Conservation (phyloP, 1,140 invertebrate genomes). For the Lethocerus indicus region DNA sequence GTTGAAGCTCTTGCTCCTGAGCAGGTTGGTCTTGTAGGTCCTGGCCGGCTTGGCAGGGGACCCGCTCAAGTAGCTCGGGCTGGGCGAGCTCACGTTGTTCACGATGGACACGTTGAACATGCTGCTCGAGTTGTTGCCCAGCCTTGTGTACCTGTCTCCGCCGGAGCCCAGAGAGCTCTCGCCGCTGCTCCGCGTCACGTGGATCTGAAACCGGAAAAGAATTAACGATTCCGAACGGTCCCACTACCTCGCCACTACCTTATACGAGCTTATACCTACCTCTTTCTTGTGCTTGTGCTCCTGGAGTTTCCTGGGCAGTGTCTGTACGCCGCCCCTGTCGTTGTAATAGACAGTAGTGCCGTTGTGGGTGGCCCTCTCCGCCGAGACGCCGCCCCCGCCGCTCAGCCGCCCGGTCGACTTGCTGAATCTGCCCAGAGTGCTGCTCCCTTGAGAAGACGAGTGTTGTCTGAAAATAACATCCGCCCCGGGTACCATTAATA, state of each 20-base stretch:
- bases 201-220: conserved; percentile 15
- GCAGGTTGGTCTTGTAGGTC: conserved; percentile 51
- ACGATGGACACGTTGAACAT: conserved; percentile 60
- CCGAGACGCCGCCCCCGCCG: not conserved
- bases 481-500: too few species aligned
- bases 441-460: too few species aligned
- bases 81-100: conserved; percentile 35
- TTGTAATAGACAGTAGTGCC: conserved; percentile 23
- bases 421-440: conserved; percentile 57
- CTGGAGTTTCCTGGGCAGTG: conserved; percentile 45
- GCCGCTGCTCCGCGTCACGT: conserved; percentile 16
- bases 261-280: conserved; percentile 15
- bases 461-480: too few species aligned
- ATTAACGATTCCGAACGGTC: not conserved
- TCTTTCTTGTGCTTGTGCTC: conserved; percentile 19
- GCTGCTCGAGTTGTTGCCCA: conserved; percentile 30
- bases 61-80: too few species aligned
- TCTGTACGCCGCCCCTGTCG: conserved; percentile 50
- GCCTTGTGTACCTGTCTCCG: conserved; percentile 2
- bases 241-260: too few species aligned
- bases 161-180: conserved; percentile 8
- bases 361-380: conserved; percentile 1
- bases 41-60: conserved; percentile 52
- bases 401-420: conserved; percentile 53
- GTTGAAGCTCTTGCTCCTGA: conserved; percentile 71